Percentiles rank a stretch among this genome's conserved stretches.
phyloP scores from a whole-genome alignment of 30 jellyfish, hydroid and myxozoan species.

The Euphysa ruthae region DNA sequence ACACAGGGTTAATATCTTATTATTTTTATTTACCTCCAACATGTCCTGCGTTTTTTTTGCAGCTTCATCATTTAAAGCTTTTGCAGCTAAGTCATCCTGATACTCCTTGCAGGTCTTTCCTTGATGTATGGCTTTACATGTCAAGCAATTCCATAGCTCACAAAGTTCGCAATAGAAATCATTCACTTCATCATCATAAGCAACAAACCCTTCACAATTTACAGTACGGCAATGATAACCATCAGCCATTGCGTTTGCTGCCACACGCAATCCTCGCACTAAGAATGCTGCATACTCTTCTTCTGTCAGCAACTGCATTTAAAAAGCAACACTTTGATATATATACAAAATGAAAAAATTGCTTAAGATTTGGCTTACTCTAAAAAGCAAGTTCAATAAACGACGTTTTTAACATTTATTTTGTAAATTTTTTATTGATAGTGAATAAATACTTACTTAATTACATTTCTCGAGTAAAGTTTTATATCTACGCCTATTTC shows the following conservation, averaged over 20 bases:
- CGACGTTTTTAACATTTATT: not conserved
- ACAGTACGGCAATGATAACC: conserved; percentile 72
- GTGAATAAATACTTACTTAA: too few relatives aligned
- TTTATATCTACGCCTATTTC: too few relatives aligned
- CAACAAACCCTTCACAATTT: conserved; percentile 70
- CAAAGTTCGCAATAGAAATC: conserved; percentile 51
- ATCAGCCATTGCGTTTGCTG: conserved; percentile 48
- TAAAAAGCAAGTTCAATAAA: not conserved
- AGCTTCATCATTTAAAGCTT: conserved; percentile 62
- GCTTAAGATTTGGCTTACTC: too few relatives aligned
- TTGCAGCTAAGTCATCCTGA: conserved; percentile 67
- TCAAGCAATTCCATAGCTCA: conserved; percentile 46
- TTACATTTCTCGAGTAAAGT: too few relatives aligned
- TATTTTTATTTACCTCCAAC: conserved; percentile 47
- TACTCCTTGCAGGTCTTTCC: conserved; percentile 66
- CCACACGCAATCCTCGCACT: conserved; percentile 48
- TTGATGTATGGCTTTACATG: conserved; percentile 73
- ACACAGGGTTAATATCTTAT: too few relatives aligned
- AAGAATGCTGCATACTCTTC: conserved; percentile 42
- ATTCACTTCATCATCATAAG: conserved; percentile 77
- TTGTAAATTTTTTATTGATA: too few relatives aligned
- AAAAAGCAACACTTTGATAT: not conserved
- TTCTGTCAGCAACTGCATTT: conserved; percentile 36
- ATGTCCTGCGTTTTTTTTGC: conserved; percentile 67
- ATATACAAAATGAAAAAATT: not conserved